Conservation (phyloP, 1,140 invertebrate species). For the Saxidomus purpurata region DNA sequence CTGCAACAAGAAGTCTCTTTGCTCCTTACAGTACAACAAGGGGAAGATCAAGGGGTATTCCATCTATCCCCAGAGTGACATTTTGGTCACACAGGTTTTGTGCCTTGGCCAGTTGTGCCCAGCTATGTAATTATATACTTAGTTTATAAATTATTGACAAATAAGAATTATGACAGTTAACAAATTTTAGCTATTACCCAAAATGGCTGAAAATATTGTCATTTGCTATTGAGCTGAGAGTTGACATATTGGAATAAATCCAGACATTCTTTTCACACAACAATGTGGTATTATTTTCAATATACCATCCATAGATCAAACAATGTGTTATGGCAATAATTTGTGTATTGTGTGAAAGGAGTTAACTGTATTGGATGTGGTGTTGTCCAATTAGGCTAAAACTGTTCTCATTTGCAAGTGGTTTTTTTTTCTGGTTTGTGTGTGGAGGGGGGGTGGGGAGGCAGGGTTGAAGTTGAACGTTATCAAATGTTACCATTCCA, state of each 20-base stretch:
- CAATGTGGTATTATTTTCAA: no score
- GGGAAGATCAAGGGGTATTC: not conserved
- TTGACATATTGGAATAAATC: no score
- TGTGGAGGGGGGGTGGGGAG: no score
- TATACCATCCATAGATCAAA: no score
- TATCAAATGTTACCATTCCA: not conserved
- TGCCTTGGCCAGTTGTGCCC: not conserved
- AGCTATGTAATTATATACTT: conserved; percentile 27
- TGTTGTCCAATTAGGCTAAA: no score
- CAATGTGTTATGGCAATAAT: no score
- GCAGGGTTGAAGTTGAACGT: not conserved
- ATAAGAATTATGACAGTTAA: not conserved
- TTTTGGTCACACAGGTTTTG: conserved; percentile 44
- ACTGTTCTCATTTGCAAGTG: not conserved
- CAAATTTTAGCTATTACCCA: not conserved
- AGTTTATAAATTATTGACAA: not conserved
- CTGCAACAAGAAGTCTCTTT: conserved; percentile 16
- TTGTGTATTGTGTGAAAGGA: no score
- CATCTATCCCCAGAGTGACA: conserved; percentile 11
- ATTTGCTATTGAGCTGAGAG: no score
- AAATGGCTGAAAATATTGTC: not conserved
- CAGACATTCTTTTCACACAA: no score
- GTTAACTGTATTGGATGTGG: no score
- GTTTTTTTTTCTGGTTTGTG: no score
- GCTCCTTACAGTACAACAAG: conserved; percentile 24